Evolutionary conservation across 2,113 vertebrate species (phyloP).

Genomic region (Pseudolaguvia tuberculata): DNA sequence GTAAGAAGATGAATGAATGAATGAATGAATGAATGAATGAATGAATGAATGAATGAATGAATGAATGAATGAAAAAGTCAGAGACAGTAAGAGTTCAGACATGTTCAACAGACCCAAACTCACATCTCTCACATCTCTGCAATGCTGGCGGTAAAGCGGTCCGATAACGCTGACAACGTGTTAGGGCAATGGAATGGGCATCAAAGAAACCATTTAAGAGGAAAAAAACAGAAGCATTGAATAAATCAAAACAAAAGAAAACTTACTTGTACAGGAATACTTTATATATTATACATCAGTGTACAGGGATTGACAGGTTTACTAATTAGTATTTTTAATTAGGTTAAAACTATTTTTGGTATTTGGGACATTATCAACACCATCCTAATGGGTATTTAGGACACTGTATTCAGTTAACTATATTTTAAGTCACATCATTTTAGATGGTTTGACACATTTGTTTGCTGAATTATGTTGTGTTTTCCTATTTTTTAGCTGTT

Average conservation of each 20-base stretch:
- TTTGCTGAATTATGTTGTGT: not conserved
- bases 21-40: too few relatives aligned
- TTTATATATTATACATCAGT: not conserved
- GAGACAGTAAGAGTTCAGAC: not conserved
- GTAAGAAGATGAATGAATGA: too few relatives aligned
- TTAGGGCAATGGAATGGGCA: conserved; percentile 28
- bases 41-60: too few relatives aligned
- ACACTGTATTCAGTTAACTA: not conserved
- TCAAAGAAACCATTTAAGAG: conserved; percentile 32
- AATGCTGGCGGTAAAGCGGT: conserved; percentile 22
- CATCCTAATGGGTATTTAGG: not conserved
- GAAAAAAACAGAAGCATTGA: conserved; percentile 35
- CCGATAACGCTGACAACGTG: conserved; percentile 31
- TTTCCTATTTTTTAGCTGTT: not conserved
- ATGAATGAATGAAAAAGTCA: too few relatives aligned
- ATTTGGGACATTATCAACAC: not conserved
- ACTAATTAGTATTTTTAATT: not conserved
- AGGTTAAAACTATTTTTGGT: conserved; percentile 7
- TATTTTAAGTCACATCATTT: not conserved
- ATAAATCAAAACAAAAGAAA: conserved; percentile 23
- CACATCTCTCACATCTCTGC: conserved; percentile 26
- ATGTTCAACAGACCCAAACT: conserved; percentile 20
- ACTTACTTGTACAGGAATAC: not conserved
- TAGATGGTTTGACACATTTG: not conserved
- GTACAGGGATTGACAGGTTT: not conserved